Evolutionary conservation across 2,113 vertebrate species (phyloP).

Genomic region (Colaptes auratus): DNA sequence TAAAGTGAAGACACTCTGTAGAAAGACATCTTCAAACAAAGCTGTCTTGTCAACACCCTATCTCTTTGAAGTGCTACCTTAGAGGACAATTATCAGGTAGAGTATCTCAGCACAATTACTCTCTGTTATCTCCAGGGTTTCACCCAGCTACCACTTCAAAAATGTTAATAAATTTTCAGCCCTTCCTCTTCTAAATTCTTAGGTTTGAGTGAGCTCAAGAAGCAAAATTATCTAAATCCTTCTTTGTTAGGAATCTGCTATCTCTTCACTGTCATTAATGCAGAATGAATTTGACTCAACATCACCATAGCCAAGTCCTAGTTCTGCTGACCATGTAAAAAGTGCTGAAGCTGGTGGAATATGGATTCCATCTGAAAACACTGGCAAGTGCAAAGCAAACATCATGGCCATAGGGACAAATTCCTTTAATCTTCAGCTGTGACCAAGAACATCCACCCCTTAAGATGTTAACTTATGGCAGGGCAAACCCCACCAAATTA

Average conservation of each 20-base stretch:
- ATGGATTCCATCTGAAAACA: neutral
- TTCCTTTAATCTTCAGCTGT: neutral
- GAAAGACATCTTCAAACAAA: neutral
- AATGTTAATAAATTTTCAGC: neutral
- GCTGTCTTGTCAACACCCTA: neutral
- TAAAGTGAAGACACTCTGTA: neutral
- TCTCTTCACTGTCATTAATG: neutral
- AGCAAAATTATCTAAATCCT: neutral
- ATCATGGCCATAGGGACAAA: neutral
- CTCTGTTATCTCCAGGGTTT: neutral
- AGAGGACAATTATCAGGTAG: neutral
- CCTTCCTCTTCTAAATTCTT: neutral
- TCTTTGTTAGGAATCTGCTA: neutral
- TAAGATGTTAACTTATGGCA: fast-evolving
- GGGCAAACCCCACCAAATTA: neutral
- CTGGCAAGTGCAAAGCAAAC: neutral
- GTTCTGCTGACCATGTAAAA: neutral
- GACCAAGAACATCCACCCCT: neutral
- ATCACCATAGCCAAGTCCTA: neutral
- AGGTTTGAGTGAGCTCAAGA: neutral
- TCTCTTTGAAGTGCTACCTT: neutral
- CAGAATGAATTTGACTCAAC: neutral
- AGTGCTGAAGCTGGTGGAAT: neutral
- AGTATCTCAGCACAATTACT: neutral
- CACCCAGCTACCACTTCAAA: neutral